Evolutionary conservation across 2,888 invertebrate species (phyloP), one percentile per base, ranked within the genome.

Genomic region (Drosophila mulleri): DNA sequence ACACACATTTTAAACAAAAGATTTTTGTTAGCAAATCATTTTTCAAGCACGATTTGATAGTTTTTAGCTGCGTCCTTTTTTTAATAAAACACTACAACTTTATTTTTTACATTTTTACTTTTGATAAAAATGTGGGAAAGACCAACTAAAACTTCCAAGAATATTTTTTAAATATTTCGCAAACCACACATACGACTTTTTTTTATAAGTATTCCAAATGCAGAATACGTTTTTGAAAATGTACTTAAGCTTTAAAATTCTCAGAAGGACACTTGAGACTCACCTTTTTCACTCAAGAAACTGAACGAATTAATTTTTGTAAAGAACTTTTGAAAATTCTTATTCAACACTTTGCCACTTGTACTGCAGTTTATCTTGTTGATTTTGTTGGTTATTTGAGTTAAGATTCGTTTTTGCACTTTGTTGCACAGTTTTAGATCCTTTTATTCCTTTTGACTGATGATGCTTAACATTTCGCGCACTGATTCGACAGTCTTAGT

Each of bases 251-350:
- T 7, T 26, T 18, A 32, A 29, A 47, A n/a, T 72, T 6, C 2
- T 41, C 26, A n/a, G 23, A 67, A 79, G 73, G 77, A 75, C 37
- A 54, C 39, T 72, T 29, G 42, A 12, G 75, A 90, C 88, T 89
- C 88, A 89, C 88, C 88, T 89, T 85, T 78, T 58, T 83, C 79
- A 82, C 84, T 75, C 73, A 83, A 78, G 76, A 68, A 81, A 83
- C 82, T 72, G 58, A 75, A 69, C 78, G 48, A 68, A 61, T 64
- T 59, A 41, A 52, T 67, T 73, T 71, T 77, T 32, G 61, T 52
- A 45, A 57, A 72, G 82, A 82, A 79, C 48, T 71, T 45, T 23
- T 20, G 18, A 4, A 53, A 67, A 67, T 80, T 72, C 67, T 54
- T 58, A 35, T 42, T 63, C 53, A 67, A 63, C 83, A 88, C 88